A percentile compares a stretch with the other conserved stretches of the same genome.
phyloP scores from a whole-genome alignment of 2,113 vertebrate genomes.

The Sander lucioperca region DNA sequence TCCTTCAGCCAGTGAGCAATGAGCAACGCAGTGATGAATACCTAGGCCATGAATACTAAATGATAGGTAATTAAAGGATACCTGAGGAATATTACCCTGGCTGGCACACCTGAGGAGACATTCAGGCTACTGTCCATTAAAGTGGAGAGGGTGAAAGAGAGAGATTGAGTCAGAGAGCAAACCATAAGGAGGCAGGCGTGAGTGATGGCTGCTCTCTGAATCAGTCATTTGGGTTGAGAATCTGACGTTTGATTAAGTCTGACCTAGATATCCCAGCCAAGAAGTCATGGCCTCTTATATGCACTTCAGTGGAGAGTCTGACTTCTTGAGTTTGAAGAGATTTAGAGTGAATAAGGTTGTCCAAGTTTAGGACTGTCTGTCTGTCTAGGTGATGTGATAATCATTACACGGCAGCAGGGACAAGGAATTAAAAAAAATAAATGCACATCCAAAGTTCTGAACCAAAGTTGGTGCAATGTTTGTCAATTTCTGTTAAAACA shows the following conservation, averaged over 20 bases:
- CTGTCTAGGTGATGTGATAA: conserved; percentile 5
- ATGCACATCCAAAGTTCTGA: background rate
- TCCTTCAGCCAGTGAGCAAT: conserved; percentile 51
- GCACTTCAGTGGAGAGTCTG: conserved; percentile 43
- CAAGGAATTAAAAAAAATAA: background rate
- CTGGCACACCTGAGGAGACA: conserved; percentile 67
- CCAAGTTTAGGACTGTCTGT: conserved; percentile 9
- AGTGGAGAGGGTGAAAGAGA: conserved; percentile 33
- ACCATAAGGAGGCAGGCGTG: conserved; percentile 51
- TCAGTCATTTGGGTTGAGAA: conserved; percentile 71
- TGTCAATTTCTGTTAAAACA: too few relatives aligned
- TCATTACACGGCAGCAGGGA: background rate
- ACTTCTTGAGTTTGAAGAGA: conserved; percentile 47
- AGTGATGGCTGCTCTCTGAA: conserved; percentile 74
- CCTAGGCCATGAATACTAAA: conserved; percentile 80
- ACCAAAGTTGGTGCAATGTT: background rate
- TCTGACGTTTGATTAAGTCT: conserved; percentile 79
- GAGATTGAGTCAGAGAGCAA: conserved; percentile 36
- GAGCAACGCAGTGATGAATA: conserved; percentile 72
- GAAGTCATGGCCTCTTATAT: conserved; percentile 54
- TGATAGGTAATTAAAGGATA: conserved; percentile 81
- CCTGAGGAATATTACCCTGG: conserved; percentile 78
- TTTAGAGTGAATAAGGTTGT: conserved; percentile 39
- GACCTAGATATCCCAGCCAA: conserved; percentile 74
- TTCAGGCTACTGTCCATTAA: conserved; percentile 63